phyloP scores from a whole-genome alignment of 2,888 invertebrate genomes.

The Chalcosyrphus nemorum region DNA sequence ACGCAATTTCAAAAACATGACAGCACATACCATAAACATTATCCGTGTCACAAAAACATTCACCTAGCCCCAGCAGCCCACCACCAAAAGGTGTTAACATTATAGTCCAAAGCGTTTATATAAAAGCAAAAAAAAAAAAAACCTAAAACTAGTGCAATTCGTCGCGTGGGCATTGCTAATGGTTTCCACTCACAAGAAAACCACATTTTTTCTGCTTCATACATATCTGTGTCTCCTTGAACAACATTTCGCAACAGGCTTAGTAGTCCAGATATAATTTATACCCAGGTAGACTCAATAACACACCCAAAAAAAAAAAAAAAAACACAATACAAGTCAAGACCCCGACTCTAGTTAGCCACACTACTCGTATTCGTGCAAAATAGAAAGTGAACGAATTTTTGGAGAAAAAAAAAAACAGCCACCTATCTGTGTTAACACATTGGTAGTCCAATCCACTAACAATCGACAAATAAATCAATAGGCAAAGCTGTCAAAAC shows the following conservation, averaged over 20 bases:
- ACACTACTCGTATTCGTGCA: not conserved
- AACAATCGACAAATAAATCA: conserved; percentile 49
- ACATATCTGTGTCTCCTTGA: conserved; percentile 20
- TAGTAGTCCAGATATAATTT: not conserved
- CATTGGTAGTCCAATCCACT: conserved; percentile 12
- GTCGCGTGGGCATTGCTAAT: conserved; percentile 55
- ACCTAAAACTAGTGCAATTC: conserved; percentile 50
- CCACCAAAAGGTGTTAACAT: conserved; percentile 39
- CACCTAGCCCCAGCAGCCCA: conserved; percentile 21
- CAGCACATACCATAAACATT: not conserved
- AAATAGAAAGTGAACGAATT: conserved; percentile 57
- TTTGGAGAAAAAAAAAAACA: not conserved
- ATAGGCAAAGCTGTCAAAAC: conserved; percentile 29
- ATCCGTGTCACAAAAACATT: conserved; percentile 4
- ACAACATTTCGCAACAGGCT: conserved; percentile 48
- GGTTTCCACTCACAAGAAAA: conserved; percentile 30
- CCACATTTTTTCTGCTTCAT: not conserved
- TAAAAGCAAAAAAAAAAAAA: conserved; percentile 39
- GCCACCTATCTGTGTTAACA: not conserved
- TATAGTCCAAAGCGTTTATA: conserved; percentile 12
- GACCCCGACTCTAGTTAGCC: not conserved
- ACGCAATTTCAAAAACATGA: not conserved
- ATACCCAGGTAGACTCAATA: conserved; percentile 3
- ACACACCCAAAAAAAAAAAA: conserved; percentile 63
- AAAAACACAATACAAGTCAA: too few relatives aligned